phyloP scores from a whole-genome alignment of 2,113 vertebrate species.

The Eulacestoma nigropectus region DNA sequence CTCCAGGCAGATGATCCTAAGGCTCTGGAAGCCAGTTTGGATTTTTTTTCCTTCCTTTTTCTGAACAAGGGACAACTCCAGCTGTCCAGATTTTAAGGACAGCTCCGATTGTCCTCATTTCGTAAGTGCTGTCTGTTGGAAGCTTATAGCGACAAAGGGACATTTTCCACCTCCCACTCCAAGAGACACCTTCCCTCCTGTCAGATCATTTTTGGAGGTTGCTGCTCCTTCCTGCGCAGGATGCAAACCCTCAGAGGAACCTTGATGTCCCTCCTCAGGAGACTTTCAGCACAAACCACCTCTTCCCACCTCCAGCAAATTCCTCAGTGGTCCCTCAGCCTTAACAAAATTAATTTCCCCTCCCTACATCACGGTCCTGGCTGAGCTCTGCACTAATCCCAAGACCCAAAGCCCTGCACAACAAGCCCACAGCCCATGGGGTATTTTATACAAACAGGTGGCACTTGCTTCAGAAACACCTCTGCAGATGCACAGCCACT shows the following conservation, averaged over 20 bases:
- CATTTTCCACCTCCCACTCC: not conserved
- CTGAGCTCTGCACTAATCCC: not conserved
- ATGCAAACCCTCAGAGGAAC: not conserved
- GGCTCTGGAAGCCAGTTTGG: not conserved
- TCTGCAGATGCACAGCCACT: not conserved
- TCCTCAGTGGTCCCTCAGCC: not conserved
- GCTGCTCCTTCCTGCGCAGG: fast-evolving
- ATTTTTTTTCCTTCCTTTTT: not conserved
- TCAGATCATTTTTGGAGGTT: not conserved
- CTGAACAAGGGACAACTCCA: not conserved
- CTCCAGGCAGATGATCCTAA: not conserved
- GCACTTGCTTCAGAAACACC: not conserved
- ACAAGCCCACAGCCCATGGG: fast-evolving
- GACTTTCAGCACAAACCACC: not conserved
- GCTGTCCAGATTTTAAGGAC: not conserved
- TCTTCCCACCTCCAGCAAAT: not conserved
- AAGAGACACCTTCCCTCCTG: not conserved
- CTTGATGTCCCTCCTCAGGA: not conserved
- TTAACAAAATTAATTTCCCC: not conserved
- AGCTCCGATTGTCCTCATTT: not conserved
- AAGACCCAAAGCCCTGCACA: not conserved
- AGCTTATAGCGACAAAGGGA: not conserved
- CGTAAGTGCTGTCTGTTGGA: not conserved
- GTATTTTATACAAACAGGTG: not conserved
- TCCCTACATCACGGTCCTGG: not conserved